Conservation (phyloP, 2,113 vertebrate species). For the Percina caprodes region DNA sequence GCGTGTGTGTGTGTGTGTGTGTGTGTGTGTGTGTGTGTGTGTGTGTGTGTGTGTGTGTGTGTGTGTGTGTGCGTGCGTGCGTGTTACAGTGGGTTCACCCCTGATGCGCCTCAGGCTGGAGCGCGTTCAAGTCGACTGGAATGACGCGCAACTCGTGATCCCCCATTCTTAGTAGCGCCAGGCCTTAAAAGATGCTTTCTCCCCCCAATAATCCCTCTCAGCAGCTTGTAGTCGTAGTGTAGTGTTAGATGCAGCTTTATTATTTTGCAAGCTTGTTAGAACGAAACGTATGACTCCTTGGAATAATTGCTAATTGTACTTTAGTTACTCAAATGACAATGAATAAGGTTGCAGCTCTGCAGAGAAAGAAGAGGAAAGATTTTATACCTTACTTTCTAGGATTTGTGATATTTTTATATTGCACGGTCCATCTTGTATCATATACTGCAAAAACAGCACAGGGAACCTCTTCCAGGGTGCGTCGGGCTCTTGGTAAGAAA, state of each 20-base stretch:
- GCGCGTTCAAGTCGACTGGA: constrained; percentile 60
- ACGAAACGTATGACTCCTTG: constrained; percentile 39
- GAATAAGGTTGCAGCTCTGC: constrained; percentile 44
- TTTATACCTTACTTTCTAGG: constrained; percentile 80
- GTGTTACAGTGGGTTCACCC: constrained; percentile 26
- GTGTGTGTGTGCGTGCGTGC: neutral
- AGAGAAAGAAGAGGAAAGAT: constrained; percentile 76
- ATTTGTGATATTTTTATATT: constrained; percentile 78
- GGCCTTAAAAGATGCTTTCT: constrained; percentile 67
- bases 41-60: neutral
- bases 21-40: neutral
- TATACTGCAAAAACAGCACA: constrained; percentile 53
- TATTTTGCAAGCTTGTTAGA: constrained; percentile 10
- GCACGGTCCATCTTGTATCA: constrained; percentile 73
- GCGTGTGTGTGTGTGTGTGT: too few relatives aligned
- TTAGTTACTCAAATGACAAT: constrained; percentile 47
- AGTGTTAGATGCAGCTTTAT: constrained; percentile 50
- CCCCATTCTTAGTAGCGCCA: constrained; percentile 30
- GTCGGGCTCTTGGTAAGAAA: constrained; percentile 80
- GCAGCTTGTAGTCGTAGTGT: constrained; percentile 61
- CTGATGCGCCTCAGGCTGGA: constrained; percentile 49
- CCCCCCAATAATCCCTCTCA: constrained; percentile 53
- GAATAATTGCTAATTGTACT: constrained; percentile 10
- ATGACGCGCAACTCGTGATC: constrained; percentile 78
- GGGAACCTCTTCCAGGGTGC: constrained; percentile 54